A percentile compares a stretch with the other conserved stretches of the same genome.
phyloP scores from a whole-genome alignment of 2,113 vertebrate genomes.

The Ellobius talpinus region DNA sequence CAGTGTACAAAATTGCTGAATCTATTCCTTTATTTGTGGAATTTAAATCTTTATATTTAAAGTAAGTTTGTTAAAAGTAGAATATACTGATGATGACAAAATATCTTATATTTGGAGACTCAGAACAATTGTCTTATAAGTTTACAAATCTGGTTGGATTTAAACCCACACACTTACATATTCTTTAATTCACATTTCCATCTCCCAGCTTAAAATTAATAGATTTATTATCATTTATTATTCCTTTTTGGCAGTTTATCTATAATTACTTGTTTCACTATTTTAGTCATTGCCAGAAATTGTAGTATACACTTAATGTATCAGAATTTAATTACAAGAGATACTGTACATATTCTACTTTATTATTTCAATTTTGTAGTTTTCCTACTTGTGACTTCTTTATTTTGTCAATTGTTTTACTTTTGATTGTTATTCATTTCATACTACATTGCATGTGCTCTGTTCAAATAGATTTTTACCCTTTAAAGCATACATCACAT shows the following conservation, averaged over 20 bases:
- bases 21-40: background rate
- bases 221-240: background rate
- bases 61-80: background rate
- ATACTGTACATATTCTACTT: background rate
- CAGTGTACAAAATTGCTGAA: background rate
- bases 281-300: background rate
- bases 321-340: background rate
- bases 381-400: background rate
- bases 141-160: background rate
- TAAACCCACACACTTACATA: background rate
- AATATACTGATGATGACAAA: background rate
- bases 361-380: background rate
- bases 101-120: background rate
- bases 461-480: background rate
- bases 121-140: background rate
- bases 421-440: background rate
- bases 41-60: background rate
- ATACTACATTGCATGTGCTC: background rate
- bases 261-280: background rate
- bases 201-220: background rate
- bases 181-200: no score
- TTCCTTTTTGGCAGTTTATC: background rate
- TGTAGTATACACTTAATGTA: background rate
- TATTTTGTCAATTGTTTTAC: background rate
- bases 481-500: background rate